Evolutionary conservation across 1,140 invertebrate species (phyloP), one percentile per base, ranked within the genome.

Genomic region (Heliothis virescens): DNA sequence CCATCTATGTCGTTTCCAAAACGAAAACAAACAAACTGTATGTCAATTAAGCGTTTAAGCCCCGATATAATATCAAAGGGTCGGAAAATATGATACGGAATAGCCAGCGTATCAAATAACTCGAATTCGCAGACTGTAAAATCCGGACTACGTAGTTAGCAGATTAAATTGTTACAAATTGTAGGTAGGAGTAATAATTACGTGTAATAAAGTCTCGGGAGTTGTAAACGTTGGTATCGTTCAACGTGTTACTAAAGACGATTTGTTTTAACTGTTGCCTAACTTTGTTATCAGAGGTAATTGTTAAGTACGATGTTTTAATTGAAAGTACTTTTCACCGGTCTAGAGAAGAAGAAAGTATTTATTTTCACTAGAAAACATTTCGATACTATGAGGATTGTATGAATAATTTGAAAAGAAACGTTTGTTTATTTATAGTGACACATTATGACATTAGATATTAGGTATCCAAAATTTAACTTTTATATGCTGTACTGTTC

Each of bases 151-250:
- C 75, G n/a, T 18, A 50, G 16, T 50, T 52, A 52, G 0, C 55
- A 83, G 74, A 83, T 83, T 82, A 82, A 82, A 82, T 78, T 81
- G 80, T 74, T 82, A 81, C 83, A 82, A 90, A 84, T 89, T 91
- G 81, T 85, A 88, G 85, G 86, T 87, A 86, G 84, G 82, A 81
- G 82, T 89, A 86, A 88, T 89, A 90, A 90, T 91, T 88, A 90
- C 84, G 79, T 86, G 82, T 85, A 85, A 85, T 82, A 85, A 84
- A 81, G 87, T 85, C 87, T 82, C 79, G 77, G 81, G 81, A 87
- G 81, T 86, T 89, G 86, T 86, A 89, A 85, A 85, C 83, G 85
- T 88, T 86, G 80, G 85, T 87, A 84, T 82, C 74, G 85, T 79
- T 83, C 78, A 83, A 9, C 82, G 72, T 82, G 80, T 86, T 82